phyloP scores from a whole-genome alignment of 2,113 vertebrate species.

The Notothenia rossii region DNA sequence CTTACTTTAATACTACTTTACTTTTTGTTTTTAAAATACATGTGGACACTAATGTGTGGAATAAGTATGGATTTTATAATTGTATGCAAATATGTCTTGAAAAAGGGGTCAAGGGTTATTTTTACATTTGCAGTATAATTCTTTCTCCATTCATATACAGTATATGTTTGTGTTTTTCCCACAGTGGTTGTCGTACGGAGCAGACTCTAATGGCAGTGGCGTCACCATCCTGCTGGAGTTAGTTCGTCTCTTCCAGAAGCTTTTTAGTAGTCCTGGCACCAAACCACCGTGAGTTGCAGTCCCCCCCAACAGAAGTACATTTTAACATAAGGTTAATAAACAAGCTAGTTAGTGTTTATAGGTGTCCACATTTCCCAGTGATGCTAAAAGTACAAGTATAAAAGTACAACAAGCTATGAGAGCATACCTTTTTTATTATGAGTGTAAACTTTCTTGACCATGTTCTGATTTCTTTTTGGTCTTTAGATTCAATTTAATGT shows the following conservation, averaged over 20 bases:
- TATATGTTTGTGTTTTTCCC: conserved; percentile 23
- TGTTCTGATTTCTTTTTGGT: not conserved
- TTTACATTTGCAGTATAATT: not conserved
- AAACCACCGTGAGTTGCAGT: conserved; percentile 76
- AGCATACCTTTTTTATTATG: not conserved
- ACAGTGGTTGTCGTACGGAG: conserved; percentile 85
- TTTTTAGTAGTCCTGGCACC: conserved; percentile 78
- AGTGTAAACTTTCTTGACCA: too few relatives aligned
- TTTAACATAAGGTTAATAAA: not conserved
- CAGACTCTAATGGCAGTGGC: conserved; percentile 86
- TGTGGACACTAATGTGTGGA: too few relatives aligned
- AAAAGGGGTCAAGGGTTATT: too few relatives aligned
- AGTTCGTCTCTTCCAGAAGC: conserved; percentile 82
- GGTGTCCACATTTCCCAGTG: not conserved
- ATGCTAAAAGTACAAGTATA: not conserved
- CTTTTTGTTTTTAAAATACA: too few relatives aligned
- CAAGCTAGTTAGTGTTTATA: not conserved
- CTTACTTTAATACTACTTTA: too few relatives aligned
- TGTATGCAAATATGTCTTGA: too few relatives aligned
- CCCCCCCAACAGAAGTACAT: not conserved
- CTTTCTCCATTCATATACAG: not conserved
- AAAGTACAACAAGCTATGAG: not conserved
- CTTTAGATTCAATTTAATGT: conserved; percentile 75
- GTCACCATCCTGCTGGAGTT: conserved; percentile 83
- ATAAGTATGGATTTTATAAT: too few relatives aligned